These are phyloP conservation scores for Drosophila simulans DNA, from an alignment of 1,140 invertebrate species.

Conservation along the genomic window DNA sequence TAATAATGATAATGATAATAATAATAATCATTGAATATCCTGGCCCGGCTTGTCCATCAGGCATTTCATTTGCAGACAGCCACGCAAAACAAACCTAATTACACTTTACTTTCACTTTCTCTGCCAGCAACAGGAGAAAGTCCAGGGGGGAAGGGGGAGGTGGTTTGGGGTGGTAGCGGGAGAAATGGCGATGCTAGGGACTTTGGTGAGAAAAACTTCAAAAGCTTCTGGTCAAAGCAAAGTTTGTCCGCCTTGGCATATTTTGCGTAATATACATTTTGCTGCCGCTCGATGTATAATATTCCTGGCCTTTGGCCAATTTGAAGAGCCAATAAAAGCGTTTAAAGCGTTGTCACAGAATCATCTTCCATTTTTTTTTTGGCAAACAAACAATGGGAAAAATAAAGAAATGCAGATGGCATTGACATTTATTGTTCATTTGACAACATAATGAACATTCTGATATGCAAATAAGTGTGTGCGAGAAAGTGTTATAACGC, in stretches of 20 bases:
- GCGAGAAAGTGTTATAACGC: conserved; percentile 67
- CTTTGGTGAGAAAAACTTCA: conserved; percentile 50
- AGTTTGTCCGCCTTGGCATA: conserved; percentile 36
- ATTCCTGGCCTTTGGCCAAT: conserved; percentile 68
- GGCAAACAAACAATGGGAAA: conserved; percentile 21
- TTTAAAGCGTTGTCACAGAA: conserved; percentile 60
- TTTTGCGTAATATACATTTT: conserved; percentile 49
- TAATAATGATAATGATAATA: conserved; percentile 10
- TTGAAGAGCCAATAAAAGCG: conserved; percentile 74
- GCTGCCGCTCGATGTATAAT: conserved; percentile 40
- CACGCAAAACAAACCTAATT: conserved; percentile 79
- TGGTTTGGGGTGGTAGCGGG: too few species aligned
- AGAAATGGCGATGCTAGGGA: neutral
- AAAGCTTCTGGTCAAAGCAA: conserved; percentile 59
- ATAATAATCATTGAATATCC: neutral
- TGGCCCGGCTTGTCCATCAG: conserved; percentile 13
- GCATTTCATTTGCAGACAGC: conserved; percentile 76
- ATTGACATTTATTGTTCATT: conserved; percentile 52
- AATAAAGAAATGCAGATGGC: conserved; percentile 1
- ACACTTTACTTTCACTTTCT: conserved; percentile 76
- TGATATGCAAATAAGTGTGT: conserved; percentile 71
- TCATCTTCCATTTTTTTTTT: conserved; percentile 6
- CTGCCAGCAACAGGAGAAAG: conserved; percentile 35
- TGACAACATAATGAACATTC: conserved; percentile 74
- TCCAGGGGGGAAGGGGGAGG: neutral